Evolutionary conservation across 2,797 vertebrate species (phyloP).

Genomic region (Meriones psammophilus): DNA sequence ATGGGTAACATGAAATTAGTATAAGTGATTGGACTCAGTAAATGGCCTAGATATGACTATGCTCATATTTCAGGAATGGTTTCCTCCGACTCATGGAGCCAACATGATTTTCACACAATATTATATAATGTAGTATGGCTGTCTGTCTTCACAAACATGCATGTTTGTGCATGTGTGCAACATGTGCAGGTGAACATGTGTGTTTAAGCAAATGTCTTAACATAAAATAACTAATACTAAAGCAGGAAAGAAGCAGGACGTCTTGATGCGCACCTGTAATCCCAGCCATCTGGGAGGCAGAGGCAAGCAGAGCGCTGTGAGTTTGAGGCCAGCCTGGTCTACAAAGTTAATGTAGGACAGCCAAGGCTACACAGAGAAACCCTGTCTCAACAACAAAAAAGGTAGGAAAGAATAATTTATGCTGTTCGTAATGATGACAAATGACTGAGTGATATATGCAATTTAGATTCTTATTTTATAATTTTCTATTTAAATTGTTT

Average conservation of each 20-base stretch:
- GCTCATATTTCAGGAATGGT: neutral
- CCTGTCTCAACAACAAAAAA: no score
- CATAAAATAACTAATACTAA: neutral
- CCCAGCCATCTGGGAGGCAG: no score
- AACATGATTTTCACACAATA: neutral
- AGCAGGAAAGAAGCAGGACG: no score
- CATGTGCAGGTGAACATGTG: neutral
- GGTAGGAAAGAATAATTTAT: neutral
- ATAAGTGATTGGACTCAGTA: neutral
- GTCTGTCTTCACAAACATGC: neutral
- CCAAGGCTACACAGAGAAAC: no score
- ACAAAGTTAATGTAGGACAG: no score
- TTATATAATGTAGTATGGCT: neutral
- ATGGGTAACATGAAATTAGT: constrained; percentile 35
- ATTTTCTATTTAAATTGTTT: neutral
- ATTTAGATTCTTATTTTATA: neutral
- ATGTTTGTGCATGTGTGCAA: neutral
- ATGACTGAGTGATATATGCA: neutral
- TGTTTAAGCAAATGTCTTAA: neutral
- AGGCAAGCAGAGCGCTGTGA: no score
- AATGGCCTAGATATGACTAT: neutral
- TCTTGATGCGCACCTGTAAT: no score
- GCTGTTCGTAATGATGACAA: neutral
- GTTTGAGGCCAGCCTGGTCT: no score
- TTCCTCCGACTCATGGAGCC: neutral